Base-by-base conservation (phyloP, 2,888 invertebrate species). In the Euplexia lucipara region DNA sequence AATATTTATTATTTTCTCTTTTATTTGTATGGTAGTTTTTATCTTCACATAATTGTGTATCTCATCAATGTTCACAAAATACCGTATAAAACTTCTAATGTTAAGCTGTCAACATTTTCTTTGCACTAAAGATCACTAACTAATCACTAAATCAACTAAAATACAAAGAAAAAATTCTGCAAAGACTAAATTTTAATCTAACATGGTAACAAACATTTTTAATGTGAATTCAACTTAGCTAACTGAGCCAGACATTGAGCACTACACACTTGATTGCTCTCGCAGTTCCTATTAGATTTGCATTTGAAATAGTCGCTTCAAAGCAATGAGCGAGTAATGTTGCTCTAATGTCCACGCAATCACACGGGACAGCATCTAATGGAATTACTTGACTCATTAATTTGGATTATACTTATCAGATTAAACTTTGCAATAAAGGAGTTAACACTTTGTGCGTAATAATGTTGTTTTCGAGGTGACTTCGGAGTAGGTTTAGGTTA, bases 291-390 rank as follows among this genome's bases (percentile, higher is more conserved):
- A 76, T 71, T 70, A 74, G 71, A 83, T 85, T 84, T 83, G 81
- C 83, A 86, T 85, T 76, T 63, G 52, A 79, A 84, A 84, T 53
- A 67, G 60, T 60, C 67, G 57, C 71, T 71, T 71, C 63, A 80
- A 72, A 76, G 75, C 65, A 71, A 77, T 74, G 70, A 72, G 65
- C 37, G 52, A 47, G 58, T 70, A 77, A 78, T 70, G 56, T 65
- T 47, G 64, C 59, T 56, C 53, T 57, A 76, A 80, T 80, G 70
- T 79, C 61, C 70, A 63, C 67, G 68, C 72, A 71, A 70, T 75
- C 51, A 42, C 32, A 54, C 59, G 54, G 52, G 53, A 73, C 68
- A 68, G 51, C 63, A 65, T 75, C 76, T 68, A 81, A 81, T 79
- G 45, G 69, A 83, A 82, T 79, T 70, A 72, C 70, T 71, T 53